These are phyloP conservation scores for Chelonia mydas DNA, from an alignment of 2,797 vertebrate species.

Conservation along the genomic window DNA sequence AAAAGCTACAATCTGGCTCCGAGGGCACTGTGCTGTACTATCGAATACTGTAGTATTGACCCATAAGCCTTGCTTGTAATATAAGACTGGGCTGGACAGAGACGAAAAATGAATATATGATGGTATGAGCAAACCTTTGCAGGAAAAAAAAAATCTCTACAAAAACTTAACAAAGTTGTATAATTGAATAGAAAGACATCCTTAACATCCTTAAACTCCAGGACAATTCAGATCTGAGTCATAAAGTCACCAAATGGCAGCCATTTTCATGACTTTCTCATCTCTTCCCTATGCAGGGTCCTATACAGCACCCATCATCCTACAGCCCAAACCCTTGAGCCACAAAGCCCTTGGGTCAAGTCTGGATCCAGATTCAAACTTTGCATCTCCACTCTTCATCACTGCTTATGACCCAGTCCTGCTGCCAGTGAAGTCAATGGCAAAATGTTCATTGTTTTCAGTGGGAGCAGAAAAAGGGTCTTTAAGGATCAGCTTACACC, in stretches of 20 bases:
- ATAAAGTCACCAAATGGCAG: neutral
- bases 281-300: neutral
- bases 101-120: neutral
- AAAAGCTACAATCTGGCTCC: neutral
- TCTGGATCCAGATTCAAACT: neutral
- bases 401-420: neutral
- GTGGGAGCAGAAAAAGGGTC: neutral
- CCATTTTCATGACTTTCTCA: neutral
- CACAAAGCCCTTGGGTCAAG: neutral
- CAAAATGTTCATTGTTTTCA: neutral
- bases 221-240: neutral
- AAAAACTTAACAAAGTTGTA: neutral
- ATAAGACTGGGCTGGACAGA: neutral
- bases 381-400: neutral
- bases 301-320: neutral
- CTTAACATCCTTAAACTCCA: neutral
- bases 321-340: neutral
- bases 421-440: neutral
- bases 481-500: neutral
- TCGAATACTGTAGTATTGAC: neutral
- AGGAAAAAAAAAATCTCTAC: neutral
- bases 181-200: neutral
- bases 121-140: neutral
- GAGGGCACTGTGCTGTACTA: neutral
- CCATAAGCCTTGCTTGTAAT: neutral